Percentiles rank a stretch among this genome's conserved stretches.
These are phyloP conservation scores for Actinopyga echinites DNA, from an alignment of 53 echinoderm and acorn worm genomes.

Conservation along the genomic window DNA sequence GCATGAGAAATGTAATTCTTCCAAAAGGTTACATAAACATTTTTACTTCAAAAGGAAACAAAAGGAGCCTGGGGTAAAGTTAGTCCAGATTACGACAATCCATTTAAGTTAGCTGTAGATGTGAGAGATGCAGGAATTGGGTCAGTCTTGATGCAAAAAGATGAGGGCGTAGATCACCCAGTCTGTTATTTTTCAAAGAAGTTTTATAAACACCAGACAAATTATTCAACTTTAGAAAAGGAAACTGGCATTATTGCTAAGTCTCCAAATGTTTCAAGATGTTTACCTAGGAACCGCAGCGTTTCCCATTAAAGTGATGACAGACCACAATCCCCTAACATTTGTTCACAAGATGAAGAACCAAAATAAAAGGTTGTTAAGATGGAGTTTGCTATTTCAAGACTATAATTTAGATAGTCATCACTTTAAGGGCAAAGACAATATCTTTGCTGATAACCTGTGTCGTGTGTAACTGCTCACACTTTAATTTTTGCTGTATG, in stretches of 20 bases:
- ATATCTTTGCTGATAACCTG: conserved; percentile 45
- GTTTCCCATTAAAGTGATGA: conserved; percentile 39
- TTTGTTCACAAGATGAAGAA: conserved; percentile 58
- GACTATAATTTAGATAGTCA: conserved; percentile 55
- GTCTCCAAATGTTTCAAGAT: conserved; percentile 62
- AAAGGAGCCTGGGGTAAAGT: no score
- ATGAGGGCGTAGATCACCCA: conserved; percentile 52
- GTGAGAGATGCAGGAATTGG: conserved; percentile 60
- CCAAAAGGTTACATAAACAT: no score
- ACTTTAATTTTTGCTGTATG: no score
- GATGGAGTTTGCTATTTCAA: conserved; percentile 48
- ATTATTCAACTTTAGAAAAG: conserved; percentile 45
- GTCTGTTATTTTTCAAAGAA: conserved; percentile 66
- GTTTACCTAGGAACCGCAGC: conserved; percentile 42
- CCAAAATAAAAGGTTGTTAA: conserved; percentile 50
- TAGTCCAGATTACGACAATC: conserved; percentile 33
- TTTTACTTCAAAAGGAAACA: no score
- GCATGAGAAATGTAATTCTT: no score
- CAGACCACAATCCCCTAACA: conserved; percentile 62
- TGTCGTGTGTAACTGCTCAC: no score
- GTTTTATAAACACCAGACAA: conserved; percentile 52
- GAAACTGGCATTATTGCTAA: conserved; percentile 52
- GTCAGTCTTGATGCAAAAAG: conserved; percentile 57
- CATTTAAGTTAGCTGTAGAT: conserved; percentile 56
- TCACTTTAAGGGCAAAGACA: conserved; percentile 67